Evolutionary conservation across 2,888 invertebrate genomes (phyloP), one percentile per base, ranked within the genome.

Genomic region (Koerneria pararmatus): DNA sequence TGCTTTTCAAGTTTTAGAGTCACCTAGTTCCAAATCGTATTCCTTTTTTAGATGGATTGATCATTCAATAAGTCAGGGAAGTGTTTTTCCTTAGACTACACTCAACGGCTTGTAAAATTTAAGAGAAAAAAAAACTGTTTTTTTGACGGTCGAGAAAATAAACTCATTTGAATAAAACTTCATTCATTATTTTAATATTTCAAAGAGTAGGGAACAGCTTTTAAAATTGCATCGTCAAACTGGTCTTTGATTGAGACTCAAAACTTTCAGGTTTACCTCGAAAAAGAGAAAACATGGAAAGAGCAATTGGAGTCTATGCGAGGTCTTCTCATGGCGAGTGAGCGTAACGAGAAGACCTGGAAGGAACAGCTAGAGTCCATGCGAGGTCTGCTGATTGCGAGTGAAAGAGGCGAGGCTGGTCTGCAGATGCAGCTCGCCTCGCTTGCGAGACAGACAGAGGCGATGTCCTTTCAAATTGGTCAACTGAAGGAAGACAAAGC

Each of bases 251-350:
- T 8, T 5, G 56, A 56, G 11, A 15, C 2, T 6, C 3, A 22
- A n/a, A 3, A 22, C 1, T 51, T 69, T 34, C 34, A 74, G 74
- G 74, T 76, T 3, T 76, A 76, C 41, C 74, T 74, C 51, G 76
- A 76, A 49, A 76, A 76, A 63, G 76, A 76, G 51, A 58, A 69
- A 29, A 65, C 69, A 2, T 76, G 74, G 74, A 75, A 74, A 46
- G 71, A 71, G 1, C 74, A 76, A 46, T 48, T 75, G 57, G 74
- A 74, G 54, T 69, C 69, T 2, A 64, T 76, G 67, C 69, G 70
- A 37, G 66, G 65, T 49, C 34, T 74, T 29, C 66, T 76, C 2
- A 51, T 68, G 3, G 74, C 76, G 3, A 69, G 74, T 54, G 76
- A 76, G 37, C 37, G 15, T 24, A 22, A 41, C 22, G 37, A 37